phyloP scores from a whole-genome alignment of 2,113 vertebrate genomes.

The Pedionomus torquatus region DNA sequence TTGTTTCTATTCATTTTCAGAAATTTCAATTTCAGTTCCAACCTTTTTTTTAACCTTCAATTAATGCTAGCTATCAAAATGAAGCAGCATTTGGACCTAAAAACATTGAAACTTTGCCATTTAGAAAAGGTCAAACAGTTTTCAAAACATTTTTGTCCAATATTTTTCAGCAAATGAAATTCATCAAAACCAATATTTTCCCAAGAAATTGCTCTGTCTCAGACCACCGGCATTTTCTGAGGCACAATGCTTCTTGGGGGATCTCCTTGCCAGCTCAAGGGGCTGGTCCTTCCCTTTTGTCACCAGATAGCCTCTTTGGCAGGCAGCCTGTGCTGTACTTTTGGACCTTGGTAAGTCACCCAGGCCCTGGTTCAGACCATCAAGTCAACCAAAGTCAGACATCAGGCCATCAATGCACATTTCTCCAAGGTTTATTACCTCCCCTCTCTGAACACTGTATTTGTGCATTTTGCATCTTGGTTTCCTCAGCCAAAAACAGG shows the following conservation, averaged over 20 bases:
- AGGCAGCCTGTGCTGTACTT: background rate
- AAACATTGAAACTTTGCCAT: slow-evolving; percentile 58
- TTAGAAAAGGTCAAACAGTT: slow-evolving; percentile 63
- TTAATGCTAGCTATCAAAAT: slow-evolving; percentile 62
- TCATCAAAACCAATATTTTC: slow-evolving; percentile 46
- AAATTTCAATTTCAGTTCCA: slow-evolving; percentile 54
- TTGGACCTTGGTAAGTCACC: background rate
- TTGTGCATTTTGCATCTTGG: background rate
- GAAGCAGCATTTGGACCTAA: slow-evolving; percentile 48
- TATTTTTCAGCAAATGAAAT: slow-evolving; percentile 60
- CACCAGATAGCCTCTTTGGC: background rate
- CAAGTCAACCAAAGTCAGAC: background rate
- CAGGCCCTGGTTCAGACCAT: background rate
- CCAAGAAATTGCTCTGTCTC: background rate
- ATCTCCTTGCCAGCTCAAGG: background rate
- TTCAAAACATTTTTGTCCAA: slow-evolving; percentile 47
- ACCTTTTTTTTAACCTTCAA: slow-evolving; percentile 55
- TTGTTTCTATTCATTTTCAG: slow-evolving; percentile 61
- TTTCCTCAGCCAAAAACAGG: background rate
- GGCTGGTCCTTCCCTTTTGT: background rate
- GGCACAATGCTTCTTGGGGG: background rate
- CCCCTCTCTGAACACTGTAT: background rate
- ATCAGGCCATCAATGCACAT: background rate
- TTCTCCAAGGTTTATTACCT: background rate
- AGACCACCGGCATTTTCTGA: slow-evolving; percentile 36